Evolutionary conservation across 2,113 vertebrate genomes (phyloP), one percentile per base, ranked within the genome.

Genomic region (Ranitomeya variabilis): DNA sequence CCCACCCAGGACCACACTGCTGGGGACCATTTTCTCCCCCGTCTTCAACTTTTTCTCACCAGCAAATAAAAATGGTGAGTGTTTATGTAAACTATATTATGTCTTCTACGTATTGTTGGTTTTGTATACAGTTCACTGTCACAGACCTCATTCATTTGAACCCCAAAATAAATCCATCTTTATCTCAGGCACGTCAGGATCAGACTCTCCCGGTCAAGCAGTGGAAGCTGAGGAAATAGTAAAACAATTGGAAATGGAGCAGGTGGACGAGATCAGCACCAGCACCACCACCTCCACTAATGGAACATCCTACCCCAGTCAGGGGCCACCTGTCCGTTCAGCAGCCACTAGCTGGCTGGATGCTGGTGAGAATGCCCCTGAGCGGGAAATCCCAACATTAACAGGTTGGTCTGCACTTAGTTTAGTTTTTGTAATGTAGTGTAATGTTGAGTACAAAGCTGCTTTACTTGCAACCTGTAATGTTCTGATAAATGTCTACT

Each of bases 41-140:
- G 98, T 99, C 90, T 99, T 99, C 93, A 99, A 98, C 94, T 99
- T 98, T 93, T 99, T 99, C 94, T 99, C 98, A 95, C 96, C 97
- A 96, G 95, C 97, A 96, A 99, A 96, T 94, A 99, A 99, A 95
- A 99, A 97, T 95, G 97, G 98, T 98, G 92, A 93, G 90, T 57
- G 64, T 54, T 66, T 54, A 15, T 52, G 37, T 83, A 82, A 64
- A 64, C 19, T 57, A 23, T 52, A 21, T 9, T 19, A 15, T 15
- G 55, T n/a, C n/a, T 59, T 78, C 19, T 64, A 82, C 80, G 1
- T 23, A 26, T 18, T 16, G 15, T 45, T 31, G 1, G 45, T 57
- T 52, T 18, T 18, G 66, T 81, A 80, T 81, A 57, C 13, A 19
- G 9, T 76, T 9, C 26, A 45, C 9, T 19, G 52, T 14, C 13